Base-by-base conservation (phyloP, 2,888 invertebrate genomes). In the Drosophila prolongata region DNA sequence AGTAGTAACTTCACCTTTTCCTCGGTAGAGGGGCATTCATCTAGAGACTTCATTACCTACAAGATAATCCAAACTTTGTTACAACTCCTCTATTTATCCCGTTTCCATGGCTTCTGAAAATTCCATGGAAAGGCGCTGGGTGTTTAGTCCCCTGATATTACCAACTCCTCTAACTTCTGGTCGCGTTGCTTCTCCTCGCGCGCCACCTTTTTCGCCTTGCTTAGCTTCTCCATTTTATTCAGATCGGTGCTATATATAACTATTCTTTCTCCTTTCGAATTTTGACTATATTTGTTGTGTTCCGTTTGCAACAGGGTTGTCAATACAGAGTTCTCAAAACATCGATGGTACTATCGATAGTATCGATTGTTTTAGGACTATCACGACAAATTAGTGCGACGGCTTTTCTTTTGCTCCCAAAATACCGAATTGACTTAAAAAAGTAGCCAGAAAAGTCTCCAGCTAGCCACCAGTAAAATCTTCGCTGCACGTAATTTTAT, bases 161-260 rank as follows among this genome's bases (percentile, higher is more conserved):
- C 92, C 78, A 90, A 89, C 69, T 90, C 91, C 53, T 90, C 91
- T 0, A 90, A 74, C 92, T 94, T 80, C 90, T 93, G 68, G 74
- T 90, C 67, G 89, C 91, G 70, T 92, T 93, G 61, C 92, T 94
- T 90, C 61, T 91, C 83, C 91, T 93, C 91, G 90, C 93, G 59
- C 85, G 91, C 80, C 91, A 93, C 89, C 43, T 90, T 91, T 66
- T 90, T 89, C 19, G 72, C 87, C 71, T 90, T 80, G 69, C 54
- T 72, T 91, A 92, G 30, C 92, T 93, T 90, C 57, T 90, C 90
- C 90, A 90, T 91, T 34, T 34, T 34, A 11, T 65, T 69, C 78
- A 57, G 35, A 11, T 71, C 43, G 52, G 57, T 70, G 56, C 46
- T 55, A 40, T 56, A 68, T 75, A 57, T 84, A 71, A 76, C 37